Percentiles rank a stretch among this genome's conserved stretches.
Evolutionary conservation across 2,113 vertebrate genomes (phyloP).

Genomic region (Dinomys branickii): DNA sequence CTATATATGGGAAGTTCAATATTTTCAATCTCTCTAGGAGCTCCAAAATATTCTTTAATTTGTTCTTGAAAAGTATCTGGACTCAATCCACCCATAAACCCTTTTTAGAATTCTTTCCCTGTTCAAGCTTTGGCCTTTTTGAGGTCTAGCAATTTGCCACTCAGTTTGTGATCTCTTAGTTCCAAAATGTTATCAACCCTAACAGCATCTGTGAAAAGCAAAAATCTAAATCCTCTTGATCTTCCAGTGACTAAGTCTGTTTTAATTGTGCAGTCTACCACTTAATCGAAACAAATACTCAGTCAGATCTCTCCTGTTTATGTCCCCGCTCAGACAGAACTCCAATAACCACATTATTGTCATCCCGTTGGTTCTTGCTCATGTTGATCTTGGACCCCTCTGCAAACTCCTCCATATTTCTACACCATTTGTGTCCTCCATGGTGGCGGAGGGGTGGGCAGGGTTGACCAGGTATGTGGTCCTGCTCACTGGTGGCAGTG

Average conservation of each 20-base stretch:
- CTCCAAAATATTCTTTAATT: too few relatives aligned
- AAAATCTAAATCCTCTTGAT: slow-evolving; percentile 93
- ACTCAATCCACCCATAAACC: slow-evolving; percentile 92
- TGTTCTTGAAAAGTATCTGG: slow-evolving; percentile 81
- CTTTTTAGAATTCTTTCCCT: slow-evolving; percentile 91
- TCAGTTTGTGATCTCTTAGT: slow-evolving; percentile 92
- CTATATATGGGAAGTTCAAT: too few relatives aligned
- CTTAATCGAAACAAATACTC: slow-evolving; percentile 92
- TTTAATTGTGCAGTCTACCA: slow-evolving; percentile 94
- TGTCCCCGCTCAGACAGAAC: slow-evolving; percentile 92
- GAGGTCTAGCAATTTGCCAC: slow-evolving; percentile 93
- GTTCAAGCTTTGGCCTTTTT: slow-evolving; percentile 93
- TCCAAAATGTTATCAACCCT: slow-evolving; percentile 94
- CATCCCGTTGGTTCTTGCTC: neutral
- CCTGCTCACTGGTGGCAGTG: neutral
- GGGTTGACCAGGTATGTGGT: too few relatives aligned
- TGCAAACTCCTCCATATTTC: neutral
- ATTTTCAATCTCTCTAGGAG: too few relatives aligned
- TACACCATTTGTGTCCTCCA: neutral
- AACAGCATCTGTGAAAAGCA: slow-evolving; percentile 93
- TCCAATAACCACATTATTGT: slow-evolving; percentile 95
- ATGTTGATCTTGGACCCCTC: neutral
- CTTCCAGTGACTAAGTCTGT: slow-evolving; percentile 92
- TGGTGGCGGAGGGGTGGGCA: too few relatives aligned
- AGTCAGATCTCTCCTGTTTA: slow-evolving; percentile 93